Evolutionary conservation across 2,797 vertebrate species (phyloP), one percentile per base, ranked within the genome.

Genomic region (Pampus argenteus): DNA sequence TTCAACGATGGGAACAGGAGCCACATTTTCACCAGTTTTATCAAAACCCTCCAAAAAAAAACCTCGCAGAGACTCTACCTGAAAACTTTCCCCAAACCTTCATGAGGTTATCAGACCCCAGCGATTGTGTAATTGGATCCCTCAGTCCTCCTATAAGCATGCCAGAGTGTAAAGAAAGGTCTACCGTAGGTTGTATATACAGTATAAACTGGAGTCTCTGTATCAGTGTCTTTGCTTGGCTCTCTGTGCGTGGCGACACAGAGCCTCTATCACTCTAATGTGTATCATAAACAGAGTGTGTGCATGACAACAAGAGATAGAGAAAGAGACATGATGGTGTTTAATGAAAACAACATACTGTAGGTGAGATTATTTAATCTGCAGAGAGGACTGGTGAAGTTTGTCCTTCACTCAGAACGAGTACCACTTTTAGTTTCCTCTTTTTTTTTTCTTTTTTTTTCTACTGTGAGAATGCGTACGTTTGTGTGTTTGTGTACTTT

Each of bases 151-250:
- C 67, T 64, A 9, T 58, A 62, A 82, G 78, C 83, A 51, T 71
- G 72, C 79, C 70, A 57, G 61, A 71, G 54, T 71, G 49, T 62
- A 56, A 58, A 70, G 82, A 76, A 44, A 77, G 75, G 85, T 85
- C 77, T 45, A 54, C 76, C 68, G 79, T 81, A 83, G 82, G 89
- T 82, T 91, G 86, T 91, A 50, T 71, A 82, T 71, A 74, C 69
- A 83, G 85, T 83, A 57, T 83, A 78, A 82, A 81, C 86, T 86
- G 89, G 78, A 88, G 82, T 88, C 58, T 90, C 76, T 89, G 83
- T 90, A 50, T 88, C 76, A 18, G 66, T 88, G 87, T 89, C 72
- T 87, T 78, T 89, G 79, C 67, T 83, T 84, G 84, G 82, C 76
- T 87, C 81, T 76, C 78, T 82, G 79, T 76, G 64, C 10, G n/a